These are phyloP conservation scores for Drosophila sechellia DNA, from an alignment of 1,140 invertebrate species.

Conservation along the genomic window DNA sequence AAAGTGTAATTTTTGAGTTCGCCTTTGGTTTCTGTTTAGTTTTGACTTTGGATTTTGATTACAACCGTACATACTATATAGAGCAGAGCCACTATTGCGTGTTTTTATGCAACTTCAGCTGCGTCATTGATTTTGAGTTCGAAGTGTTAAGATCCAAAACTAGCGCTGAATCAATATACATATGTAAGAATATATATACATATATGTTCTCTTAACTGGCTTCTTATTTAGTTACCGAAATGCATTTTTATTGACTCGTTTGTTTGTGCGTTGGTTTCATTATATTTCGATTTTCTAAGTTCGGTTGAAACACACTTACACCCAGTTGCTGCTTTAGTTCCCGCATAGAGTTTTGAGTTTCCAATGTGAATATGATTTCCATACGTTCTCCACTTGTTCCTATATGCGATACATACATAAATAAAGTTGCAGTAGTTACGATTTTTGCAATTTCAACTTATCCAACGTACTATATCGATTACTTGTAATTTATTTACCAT, in stretches of 20 bases:
- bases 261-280: constrained; percentile 66
- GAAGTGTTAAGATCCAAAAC: constrained; percentile 58
- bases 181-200: constrained; percentile 27
- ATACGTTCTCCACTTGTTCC: constrained; percentile 41
- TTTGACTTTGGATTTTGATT: constrained; percentile 44
- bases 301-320: constrained; percentile 59
- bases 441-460: constrained; percentile 77
- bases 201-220: constrained; percentile 41
- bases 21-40: constrained; percentile 19
- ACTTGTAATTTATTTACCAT: constrained; percentile 77
- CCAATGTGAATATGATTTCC: constrained; percentile 13
- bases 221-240: constrained; percentile 55
- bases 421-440: constrained; percentile 71
- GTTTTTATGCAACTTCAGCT: constrained; percentile 83
- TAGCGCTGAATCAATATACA: constrained; percentile 45
- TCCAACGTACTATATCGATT: constrained; percentile 73
- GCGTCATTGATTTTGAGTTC: constrained; percentile 65
- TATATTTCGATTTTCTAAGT: constrained; percentile 55
- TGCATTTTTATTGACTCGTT: constrained; percentile 63
- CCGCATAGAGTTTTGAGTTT: constrained; percentile 43
- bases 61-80: constrained; percentile 39
- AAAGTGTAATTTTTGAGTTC: constrained; percentile 32
- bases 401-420: constrained; percentile 69
- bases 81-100: constrained; percentile 49
- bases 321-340: constrained; percentile 67